Evolutionary conservation across 2,888 invertebrate genomes (phyloP).

Genomic region (Tetheella fluctuosa): DNA sequence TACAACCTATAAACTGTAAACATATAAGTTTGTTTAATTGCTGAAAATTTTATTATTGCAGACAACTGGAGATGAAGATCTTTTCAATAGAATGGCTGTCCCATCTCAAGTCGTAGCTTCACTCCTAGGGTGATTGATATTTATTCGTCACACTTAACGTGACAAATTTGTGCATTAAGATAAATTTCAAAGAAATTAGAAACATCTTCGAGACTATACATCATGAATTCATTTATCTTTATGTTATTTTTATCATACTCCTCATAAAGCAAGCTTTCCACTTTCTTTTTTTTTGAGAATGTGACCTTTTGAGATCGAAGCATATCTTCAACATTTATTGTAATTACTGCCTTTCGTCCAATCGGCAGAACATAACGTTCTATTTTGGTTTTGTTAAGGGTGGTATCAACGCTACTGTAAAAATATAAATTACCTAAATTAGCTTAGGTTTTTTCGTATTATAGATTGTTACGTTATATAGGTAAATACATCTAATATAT

Average conservation of each 20-base stretch:
- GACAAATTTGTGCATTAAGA: slow-evolving; percentile 54
- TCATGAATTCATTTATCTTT: slow-evolving; percentile 38
- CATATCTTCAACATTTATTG: slow-evolving; percentile 35
- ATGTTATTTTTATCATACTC: slow-evolving; percentile 48
- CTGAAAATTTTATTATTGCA: slow-evolving; percentile 38
- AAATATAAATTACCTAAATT: not conserved
- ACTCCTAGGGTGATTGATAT: slow-evolving; percentile 47
- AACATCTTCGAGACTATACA: slow-evolving; percentile 58
- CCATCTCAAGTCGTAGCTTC: slow-evolving; percentile 45
- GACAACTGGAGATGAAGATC: slow-evolving; percentile 34
- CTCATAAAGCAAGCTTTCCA: slow-evolving; percentile 48
- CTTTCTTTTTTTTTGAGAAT: slow-evolving; percentile 8
- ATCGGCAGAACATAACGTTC: slow-evolving; percentile 10
- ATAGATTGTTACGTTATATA: too few species aligned
- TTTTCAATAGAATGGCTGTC: slow-evolving; percentile 26
- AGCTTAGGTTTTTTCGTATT: too few species aligned
- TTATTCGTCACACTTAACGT: slow-evolving; percentile 32
- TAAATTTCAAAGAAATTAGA: slow-evolving; percentile 49
- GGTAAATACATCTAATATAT: too few species aligned
- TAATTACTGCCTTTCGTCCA: slow-evolving; percentile 37
- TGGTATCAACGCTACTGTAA: not conserved
- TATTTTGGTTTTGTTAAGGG: not conserved
- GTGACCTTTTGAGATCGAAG: slow-evolving; percentile 3
- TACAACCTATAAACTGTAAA: too few species aligned
- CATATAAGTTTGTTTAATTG: not conserved